Evolutionary conservation across 2,888 invertebrate genomes (phyloP), one percentile per base, ranked within the genome.

Genomic region (Xestia c-nigrum): DNA sequence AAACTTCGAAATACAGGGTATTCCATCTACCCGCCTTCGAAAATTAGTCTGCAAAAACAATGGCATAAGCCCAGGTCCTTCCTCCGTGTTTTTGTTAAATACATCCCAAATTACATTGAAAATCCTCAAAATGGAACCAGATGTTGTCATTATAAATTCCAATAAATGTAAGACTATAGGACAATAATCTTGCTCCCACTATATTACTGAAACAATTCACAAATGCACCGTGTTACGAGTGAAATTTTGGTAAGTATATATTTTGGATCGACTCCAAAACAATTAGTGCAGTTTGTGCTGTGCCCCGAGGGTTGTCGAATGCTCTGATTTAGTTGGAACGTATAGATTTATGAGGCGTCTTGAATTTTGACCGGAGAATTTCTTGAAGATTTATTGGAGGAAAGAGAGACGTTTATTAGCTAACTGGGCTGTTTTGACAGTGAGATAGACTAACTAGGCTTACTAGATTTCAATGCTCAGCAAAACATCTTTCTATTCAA

Each of bases 221-320:
- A 91, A 92, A 93, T 93, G 93, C 93, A 91, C 86, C 89, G 90
- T 89, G 90, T 89, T 91, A 91, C 92, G 90, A 93, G 90, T 92
- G 94, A 94, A 95, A 95, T 94, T 95, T 92, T 91, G 92, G 93
- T 95, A 94, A 95, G 95, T 94, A 94, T 94, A 94, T 95, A 94
- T 95, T 94, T 96, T 96, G 96, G 96, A 96, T 92, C 88, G 92
- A 88, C 90, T 95, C 96, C 96, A 96, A 96, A 96, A 96, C 95
- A 96, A 96, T 96, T 96, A 96, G 95, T 93, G 93, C 93, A 92
- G 92, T 89, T 89, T 89, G 89, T 89, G 90, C 78, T 78, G 67
- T 79, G 43, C 59, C 24, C 19, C 66, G 38, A 87, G 88, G 89
- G 88, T 68, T 87, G 82, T 81, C 88, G 80, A 83, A 72, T 43